Percentiles rank a stretch among this genome's conserved stretches.
phyloP scores from a whole-genome alignment of 2,113 vertebrate species.

The Misgurnus mizolepis region DNA sequence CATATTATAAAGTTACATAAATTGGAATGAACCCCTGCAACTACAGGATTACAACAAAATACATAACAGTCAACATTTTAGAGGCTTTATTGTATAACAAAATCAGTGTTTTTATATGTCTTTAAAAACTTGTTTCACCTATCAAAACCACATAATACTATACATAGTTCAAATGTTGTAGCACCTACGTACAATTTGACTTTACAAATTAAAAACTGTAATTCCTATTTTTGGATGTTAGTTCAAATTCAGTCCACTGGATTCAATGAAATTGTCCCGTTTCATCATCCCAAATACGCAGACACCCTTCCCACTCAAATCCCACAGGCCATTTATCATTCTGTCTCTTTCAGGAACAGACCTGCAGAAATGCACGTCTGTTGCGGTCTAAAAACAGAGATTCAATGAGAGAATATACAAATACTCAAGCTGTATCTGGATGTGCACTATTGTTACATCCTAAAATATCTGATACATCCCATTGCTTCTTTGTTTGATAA shows the following conservation, averaged over 20 bases:
- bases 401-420: background rate
- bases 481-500: background rate
- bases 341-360: background rate
- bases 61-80: too few species aligned
- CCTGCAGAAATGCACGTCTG: background rate
- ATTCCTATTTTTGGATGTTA: too few species aligned
- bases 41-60: too few species aligned
- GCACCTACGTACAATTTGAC: background rate
- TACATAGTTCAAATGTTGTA: background rate
- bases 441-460: background rate
- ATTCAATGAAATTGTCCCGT: background rate
- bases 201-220: background rate
- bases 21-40: background rate
- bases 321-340: background rate
- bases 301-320: background rate
- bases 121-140: too few species aligned
- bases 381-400: background rate
- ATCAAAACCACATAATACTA: too few species aligned
- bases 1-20: slow-evolving; percentile 4
- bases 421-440: background rate
- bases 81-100: too few species aligned
- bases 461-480: too few species aligned
- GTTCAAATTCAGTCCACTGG: background rate
- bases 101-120: too few species aligned
- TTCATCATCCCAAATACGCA: background rate